A percentile compares a stretch with the other conserved stretches of the same genome.
Evolutionary conservation across 2,888 invertebrate species (phyloP).

Genomic region (Sinodicranocentrus sp.): DNA sequence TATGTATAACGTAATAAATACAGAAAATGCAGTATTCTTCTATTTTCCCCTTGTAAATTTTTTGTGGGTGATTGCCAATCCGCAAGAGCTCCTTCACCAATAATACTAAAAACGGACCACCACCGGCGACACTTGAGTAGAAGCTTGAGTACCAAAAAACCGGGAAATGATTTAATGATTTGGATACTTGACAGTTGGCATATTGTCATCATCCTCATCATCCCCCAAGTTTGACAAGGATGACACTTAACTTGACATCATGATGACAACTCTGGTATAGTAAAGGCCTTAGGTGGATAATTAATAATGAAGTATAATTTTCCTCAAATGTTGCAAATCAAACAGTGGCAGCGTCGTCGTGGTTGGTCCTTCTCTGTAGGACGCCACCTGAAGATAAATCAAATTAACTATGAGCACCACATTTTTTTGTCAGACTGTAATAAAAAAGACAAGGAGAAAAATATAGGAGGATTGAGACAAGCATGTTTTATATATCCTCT

Average conservation of each 20-base stretch:
- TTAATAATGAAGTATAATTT: constrained; percentile 23
- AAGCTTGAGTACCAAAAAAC: constrained; percentile 4
- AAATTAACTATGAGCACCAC: too few species aligned
- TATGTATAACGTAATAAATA: constrained; percentile 31
- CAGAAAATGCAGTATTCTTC: not conserved
- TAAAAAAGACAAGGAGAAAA: not conserved
- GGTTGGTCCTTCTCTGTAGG: too few species aligned
- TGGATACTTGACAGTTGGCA: constrained; percentile 37
- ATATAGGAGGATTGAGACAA: too few species aligned
- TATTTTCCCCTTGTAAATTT: constrained; percentile 17
- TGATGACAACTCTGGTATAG: constrained; percentile 5
- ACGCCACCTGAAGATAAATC: too few species aligned
- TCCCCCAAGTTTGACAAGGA: constrained; percentile 28
- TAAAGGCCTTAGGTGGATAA: constrained; percentile 29
- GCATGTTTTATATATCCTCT: too few species aligned
- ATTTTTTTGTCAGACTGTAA: not conserved
- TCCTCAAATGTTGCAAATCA: too few species aligned
- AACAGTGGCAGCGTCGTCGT: too few species aligned
- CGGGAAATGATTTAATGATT: too few species aligned
- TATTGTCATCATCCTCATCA: constrained; percentile 45
- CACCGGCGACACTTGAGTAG: constrained; percentile 53
- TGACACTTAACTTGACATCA: constrained; percentile 37
- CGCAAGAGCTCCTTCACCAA: not conserved
- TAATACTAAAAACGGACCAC: constrained; percentile 38
- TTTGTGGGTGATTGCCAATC: constrained; percentile 57